These are phyloP conservation scores for Drosophila cognata DNA, from an alignment of 2,888 invertebrate genomes.

Conservation along the genomic window DNA sequence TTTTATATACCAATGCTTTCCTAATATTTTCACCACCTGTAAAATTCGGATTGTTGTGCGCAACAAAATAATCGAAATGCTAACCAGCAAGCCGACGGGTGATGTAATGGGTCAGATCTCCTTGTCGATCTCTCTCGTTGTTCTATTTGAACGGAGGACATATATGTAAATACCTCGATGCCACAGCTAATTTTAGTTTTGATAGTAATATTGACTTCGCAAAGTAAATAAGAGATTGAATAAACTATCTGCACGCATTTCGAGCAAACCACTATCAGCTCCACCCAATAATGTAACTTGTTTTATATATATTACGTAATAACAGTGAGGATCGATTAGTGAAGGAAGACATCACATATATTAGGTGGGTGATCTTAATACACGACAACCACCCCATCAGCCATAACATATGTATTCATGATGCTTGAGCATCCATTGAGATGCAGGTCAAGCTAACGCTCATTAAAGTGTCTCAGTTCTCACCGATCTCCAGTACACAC, in stretches of 20 bases:
- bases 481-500: slow-evolving; percentile 1
- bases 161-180: too few species aligned
- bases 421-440: slow-evolving; percentile 15
- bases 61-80: background rate
- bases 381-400: background rate
- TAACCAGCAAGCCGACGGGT: background rate
- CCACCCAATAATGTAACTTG: background rate
- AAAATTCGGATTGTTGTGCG: background rate
- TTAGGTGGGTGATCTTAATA: background rate
- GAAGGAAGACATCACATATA: background rate
- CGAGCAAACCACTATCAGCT: background rate
- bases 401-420: slow-evolving; percentile 9
- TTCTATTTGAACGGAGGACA: too few species aligned
- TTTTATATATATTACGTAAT: too few species aligned
- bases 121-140: background rate
- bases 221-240: background rate
- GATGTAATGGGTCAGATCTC: background rate
- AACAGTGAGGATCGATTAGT: background rate
- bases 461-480: slow-evolving; percentile 29
- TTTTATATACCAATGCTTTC: background rate
- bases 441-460: slow-evolving; percentile 41
- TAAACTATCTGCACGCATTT: background rate
- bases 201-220: background rate
- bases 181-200: background rate
- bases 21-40: background rate